Percentiles rank a stretch among this genome's conserved stretches.
Evolutionary conservation across 2,888 invertebrate species (phyloP).

Genomic region (Thecophora atra): DNA sequence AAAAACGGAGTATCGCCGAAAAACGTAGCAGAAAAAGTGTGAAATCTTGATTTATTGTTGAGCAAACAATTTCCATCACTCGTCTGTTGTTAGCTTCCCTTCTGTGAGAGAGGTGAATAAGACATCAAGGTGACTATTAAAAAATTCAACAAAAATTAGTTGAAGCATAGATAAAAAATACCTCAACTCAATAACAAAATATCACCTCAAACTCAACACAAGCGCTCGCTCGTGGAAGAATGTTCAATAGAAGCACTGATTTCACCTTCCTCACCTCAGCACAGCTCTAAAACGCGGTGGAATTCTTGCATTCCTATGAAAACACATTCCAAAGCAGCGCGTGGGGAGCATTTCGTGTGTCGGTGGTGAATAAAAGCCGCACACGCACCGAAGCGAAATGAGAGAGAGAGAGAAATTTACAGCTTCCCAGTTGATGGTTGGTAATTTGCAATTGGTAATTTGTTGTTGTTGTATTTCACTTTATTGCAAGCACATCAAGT

Average conservation of each 20-base stretch:
- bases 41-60: constrained; percentile 35
- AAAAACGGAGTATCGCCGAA: no score
- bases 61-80: constrained; percentile 26
- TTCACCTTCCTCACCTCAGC: background rate
- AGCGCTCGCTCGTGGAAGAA: no score
- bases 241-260: no score
- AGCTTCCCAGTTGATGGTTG: background rate
- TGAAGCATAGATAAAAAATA: background rate
- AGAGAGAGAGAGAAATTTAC: background rate
- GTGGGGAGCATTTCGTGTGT: constrained; percentile 30
- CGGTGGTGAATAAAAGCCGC: constrained; percentile 30
- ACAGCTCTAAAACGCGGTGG: background rate
- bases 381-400: background rate
- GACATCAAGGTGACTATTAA: constrained; percentile 1
- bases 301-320: constrained; percentile 20
- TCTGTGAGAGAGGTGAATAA: no score
- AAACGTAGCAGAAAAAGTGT: no score
- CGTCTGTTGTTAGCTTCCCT: background rate
- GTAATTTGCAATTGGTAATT: background rate
- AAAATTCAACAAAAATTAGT: background rate
- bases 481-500: constrained; percentile 15
- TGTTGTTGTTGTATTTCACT: background rate
- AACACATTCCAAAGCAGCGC: constrained; percentile 33
- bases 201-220: background rate
- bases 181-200: background rate